Percentiles rank a stretch among this genome's conserved stretches.
These are phyloP conservation scores for Danio jaintianensis DNA, from an alignment of 2,797 vertebrate genomes.

Conservation along the genomic window DNA sequence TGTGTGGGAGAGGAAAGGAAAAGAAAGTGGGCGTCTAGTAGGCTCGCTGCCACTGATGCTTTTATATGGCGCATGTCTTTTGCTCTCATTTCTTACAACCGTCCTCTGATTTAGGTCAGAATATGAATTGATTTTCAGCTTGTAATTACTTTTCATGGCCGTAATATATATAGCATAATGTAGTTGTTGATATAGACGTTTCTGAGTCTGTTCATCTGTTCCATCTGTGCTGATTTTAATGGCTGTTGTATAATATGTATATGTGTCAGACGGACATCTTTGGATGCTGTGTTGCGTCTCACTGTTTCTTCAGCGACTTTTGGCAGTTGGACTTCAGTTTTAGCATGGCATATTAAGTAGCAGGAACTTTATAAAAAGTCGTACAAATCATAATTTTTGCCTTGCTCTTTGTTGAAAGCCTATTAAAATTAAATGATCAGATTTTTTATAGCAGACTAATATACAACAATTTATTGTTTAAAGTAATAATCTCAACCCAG, in stretches of 20 bases:
- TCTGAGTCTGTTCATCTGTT: slow-evolving; percentile 17
- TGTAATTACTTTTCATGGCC: slow-evolving; percentile 17
- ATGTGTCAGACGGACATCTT: background rate
- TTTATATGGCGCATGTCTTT: slow-evolving; percentile 29
- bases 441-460: too few relatives aligned
- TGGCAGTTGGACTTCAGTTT: background rate
- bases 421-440: too few relatives aligned
- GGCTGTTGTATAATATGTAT: background rate
- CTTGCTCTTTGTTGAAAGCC: too few relatives aligned
- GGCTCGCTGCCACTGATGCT: slow-evolving; percentile 73
- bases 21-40: slow-evolving; percentile 76
- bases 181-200: background rate
- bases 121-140: slow-evolving; percentile 1
- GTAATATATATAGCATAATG: background rate
- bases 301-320: background rate
- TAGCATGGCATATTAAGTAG: background rate
- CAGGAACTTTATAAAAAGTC: too few relatives aligned
- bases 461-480: too few relatives aligned
- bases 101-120: slow-evolving; percentile 17
- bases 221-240: slow-evolving; percentile 32
- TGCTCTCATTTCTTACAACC: slow-evolving; percentile 27
- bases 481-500: too few relatives aligned
- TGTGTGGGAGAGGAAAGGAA: slow-evolving; percentile 74
- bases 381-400: too few relatives aligned
- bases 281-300: background rate